Evolutionary conservation across 2,888 invertebrate species (phyloP).

Genomic region (Tenthredo distinguenda): DNA sequence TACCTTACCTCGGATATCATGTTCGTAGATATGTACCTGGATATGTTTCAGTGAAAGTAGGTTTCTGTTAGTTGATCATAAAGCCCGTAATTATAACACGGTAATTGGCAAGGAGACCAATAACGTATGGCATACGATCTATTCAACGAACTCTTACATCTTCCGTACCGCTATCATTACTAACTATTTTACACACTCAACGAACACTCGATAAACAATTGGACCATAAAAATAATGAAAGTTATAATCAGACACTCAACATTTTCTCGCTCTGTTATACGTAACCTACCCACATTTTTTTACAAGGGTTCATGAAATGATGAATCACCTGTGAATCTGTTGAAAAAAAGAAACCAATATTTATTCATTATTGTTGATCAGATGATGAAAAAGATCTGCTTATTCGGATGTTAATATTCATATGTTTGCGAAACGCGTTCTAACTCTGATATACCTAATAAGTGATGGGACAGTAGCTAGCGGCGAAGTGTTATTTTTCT

Average conservation of each 20-base stretch:
- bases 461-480: background rate
- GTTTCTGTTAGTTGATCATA: slow-evolving; percentile 10
- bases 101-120: slow-evolving; percentile 5
- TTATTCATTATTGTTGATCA: background rate
- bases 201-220: background rate
- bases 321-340: background rate
- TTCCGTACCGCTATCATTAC: background rate
- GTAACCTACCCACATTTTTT: background rate
- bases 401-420: background rate
- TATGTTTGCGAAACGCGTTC: background rate
- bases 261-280: background rate
- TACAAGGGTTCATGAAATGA: background rate
- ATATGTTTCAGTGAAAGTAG: slow-evolving; percentile 23
- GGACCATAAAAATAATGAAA: background rate
- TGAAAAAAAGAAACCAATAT: background rate
- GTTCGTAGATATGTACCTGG: background rate
- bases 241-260: background rate
- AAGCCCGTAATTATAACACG: background rate
- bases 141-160: background rate
- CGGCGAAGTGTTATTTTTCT: background rate
- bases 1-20: background rate
- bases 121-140: background rate
- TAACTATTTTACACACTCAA: background rate
- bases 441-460: slow-evolving; percentile 2
- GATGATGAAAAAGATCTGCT: background rate